These are phyloP conservation scores for Rhyzopertha dominica DNA, from an alignment of 1,140 invertebrate genomes.

Conservation along the genomic window DNA sequence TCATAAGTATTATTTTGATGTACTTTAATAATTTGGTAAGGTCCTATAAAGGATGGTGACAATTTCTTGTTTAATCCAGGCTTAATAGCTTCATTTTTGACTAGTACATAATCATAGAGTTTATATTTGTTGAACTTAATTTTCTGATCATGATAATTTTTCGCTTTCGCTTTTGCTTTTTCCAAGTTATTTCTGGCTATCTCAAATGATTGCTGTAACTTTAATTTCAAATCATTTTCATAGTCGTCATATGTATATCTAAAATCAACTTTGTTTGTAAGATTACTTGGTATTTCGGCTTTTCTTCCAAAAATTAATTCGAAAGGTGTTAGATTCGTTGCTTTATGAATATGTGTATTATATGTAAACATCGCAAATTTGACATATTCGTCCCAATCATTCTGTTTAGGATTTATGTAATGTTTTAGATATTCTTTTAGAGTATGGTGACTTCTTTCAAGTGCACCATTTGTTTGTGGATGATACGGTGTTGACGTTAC, in stretches of 20 bases:
- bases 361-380: slow-evolving; percentile 42
- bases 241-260: slow-evolving; percentile 31
- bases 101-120: slow-evolving; percentile 23
- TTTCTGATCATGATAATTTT: slow-evolving; percentile 27
- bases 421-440: slow-evolving; percentile 44
- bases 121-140: slow-evolving; percentile 18
- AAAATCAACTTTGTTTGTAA: slow-evolving; percentile 17
- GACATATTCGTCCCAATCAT: slow-evolving; percentile 42
- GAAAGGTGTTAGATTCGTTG: slow-evolving; percentile 31
- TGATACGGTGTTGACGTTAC: slow-evolving; percentile 25
- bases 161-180: slow-evolving; percentile 26
- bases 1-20: slow-evolving; percentile 7
- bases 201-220: slow-evolving; percentile 29
- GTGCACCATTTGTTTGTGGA: slow-evolving; percentile 38
- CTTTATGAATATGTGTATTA: slow-evolving; percentile 35
- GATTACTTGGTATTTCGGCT: slow-evolving; percentile 7
- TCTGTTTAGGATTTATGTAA: slow-evolving; percentile 39
- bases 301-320: slow-evolving; percentile 32
- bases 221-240: slow-evolving; percentile 22
- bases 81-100: slow-evolving; percentile 13
- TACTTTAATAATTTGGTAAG: slow-evolving; percentile 16
- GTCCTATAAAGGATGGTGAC: slow-evolving; percentile 8
- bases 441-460: slow-evolving; percentile 42
- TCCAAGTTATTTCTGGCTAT: slow-evolving; percentile 29
- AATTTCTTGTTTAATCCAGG: slow-evolving; percentile 16